Evolutionary conservation across 2,113 vertebrate species (phyloP), one percentile per base, ranked within the genome.

Genomic region (Scalopus aquaticus): DNA sequence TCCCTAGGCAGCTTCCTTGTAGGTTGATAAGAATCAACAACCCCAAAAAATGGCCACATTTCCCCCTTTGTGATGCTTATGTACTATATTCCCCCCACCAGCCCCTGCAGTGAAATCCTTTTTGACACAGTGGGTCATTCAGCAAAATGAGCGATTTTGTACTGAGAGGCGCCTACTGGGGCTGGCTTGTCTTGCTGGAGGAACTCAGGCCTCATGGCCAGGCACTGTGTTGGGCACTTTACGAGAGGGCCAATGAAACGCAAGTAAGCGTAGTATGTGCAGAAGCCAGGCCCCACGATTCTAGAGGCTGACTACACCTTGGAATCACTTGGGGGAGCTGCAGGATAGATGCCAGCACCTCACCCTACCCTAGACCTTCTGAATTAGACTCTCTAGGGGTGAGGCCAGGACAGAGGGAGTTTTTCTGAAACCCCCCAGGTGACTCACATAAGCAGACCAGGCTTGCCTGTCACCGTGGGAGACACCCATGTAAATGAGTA

Each of bases 401-500:
- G 30, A 91, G n/a, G 3, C 30, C n/a, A 42, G n/a, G 56, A 94
- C 5, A 69, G 51, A 54, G 85, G 46, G 32, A 51, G 32, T 37
- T 32, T 87, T 90, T 73, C 79, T 44, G 37, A 39, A 93, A 30
- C 46, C 46, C 51, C 24, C 70, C 58, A 46, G 35, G 54, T n/a
- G 35, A 91, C 87, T 87, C 73, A 51, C 49, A 44, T 78, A 73
- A 94, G 90, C 70, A 89, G 49, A 58, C 2, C 4, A 46, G n/a
- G 72, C 32, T 74, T 79, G 56, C 64, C 62, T 83, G 73, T 69
- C 37, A 28, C 67, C 73, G 17, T 22, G 30, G 67, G 30, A 93
- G 51, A 92, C 64, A 58, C 67, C 78, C 78, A 65, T 81, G 49
- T 82, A 91, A 93, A 80, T 79, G 51, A 88, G 64, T 83, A 82